Evolutionary conservation across 2,888 invertebrate species (phyloP).

Genomic region (Meteorus colon): DNA sequence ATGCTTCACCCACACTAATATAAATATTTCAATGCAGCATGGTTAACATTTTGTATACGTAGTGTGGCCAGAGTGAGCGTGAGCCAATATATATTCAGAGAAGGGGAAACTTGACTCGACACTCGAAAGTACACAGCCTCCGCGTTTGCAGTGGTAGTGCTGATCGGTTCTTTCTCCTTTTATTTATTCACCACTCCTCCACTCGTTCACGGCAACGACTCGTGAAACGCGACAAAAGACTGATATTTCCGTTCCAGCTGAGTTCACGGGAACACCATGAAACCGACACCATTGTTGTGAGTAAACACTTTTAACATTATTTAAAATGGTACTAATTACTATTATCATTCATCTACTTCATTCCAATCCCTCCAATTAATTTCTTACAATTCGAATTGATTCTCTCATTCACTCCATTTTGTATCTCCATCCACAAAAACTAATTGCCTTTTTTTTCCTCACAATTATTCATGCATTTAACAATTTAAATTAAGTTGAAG

Average conservation of each 20-base stretch:
- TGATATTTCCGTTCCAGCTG: constrained; percentile 53
- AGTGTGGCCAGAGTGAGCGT: constrained; percentile 52
- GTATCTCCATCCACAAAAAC: too few relatives aligned
- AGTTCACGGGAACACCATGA: constrained; percentile 59
- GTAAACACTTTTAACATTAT: constrained; percentile 48
- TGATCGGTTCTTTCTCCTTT: constrained; percentile 55
- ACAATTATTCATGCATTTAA: too few relatives aligned
- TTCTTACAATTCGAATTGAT: not conserved
- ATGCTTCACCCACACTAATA: not conserved
- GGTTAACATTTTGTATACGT: not conserved
- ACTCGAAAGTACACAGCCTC: constrained; percentile 71
- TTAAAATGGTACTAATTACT: not conserved
- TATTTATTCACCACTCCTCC: constrained; percentile 61
- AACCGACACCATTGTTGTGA: constrained; percentile 63
- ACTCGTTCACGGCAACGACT: constrained; percentile 57
- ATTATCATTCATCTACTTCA: not conserved
- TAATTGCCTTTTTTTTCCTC: too few relatives aligned
- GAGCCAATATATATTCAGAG: constrained; percentile 67
- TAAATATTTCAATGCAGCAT: not conserved
- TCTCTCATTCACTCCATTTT: not conserved
- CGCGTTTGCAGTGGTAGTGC: constrained; percentile 68
- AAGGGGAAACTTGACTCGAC: constrained; percentile 68
- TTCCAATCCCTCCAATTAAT: not conserved
- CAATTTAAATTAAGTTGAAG: too few relatives aligned
- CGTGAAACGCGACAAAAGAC: constrained; percentile 50